Evolutionary conservation across 2,113 vertebrate genomes (phyloP).

Genomic region (Entosphenus tridentatus): DNA sequence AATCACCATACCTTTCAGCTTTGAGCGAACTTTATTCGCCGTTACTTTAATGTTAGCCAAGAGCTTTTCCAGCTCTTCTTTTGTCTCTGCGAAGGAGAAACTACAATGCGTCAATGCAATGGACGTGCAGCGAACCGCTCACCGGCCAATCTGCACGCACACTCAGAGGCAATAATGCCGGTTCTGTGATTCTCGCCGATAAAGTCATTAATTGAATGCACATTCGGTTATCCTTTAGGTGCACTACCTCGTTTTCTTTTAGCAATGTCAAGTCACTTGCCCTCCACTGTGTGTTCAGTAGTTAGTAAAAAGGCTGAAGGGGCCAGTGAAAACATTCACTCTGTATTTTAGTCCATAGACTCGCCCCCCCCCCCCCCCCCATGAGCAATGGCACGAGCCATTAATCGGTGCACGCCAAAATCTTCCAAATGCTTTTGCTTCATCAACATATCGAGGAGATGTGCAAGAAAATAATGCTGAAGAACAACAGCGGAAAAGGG

Average conservation of each 20-base stretch:
- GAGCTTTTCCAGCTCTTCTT: conserved; percentile 69
- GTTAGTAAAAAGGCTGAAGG: too few species aligned
- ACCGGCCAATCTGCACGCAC: rapidly evolving
- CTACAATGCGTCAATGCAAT: neutral
- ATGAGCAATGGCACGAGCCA: too few species aligned
- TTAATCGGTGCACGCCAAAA: too few species aligned
- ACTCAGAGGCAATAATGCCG: neutral
- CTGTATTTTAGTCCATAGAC: too few species aligned
- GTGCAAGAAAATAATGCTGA: too few species aligned
- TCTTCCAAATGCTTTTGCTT: too few species aligned
- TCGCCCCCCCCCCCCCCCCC: too few species aligned
- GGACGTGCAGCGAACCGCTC: neutral
- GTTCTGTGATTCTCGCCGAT: neutral
- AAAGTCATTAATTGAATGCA: conserved; percentile 8
- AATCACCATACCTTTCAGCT: conserved; percentile 66
- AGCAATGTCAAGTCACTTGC: neutral
- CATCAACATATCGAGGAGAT: too few species aligned
- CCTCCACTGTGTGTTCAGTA: too few species aligned
- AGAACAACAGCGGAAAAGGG: too few species aligned
- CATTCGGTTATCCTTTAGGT: neutral
- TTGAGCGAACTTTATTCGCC: conserved; percentile 85
- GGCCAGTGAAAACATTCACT: too few species aligned
- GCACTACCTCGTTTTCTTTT: neutral
- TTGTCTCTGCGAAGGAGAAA: conserved; percentile 39
- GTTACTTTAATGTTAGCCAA: conserved; percentile 92